Conservation (phyloP, 2,888 invertebrate genomes). For the Andrena dorsata region DNA sequence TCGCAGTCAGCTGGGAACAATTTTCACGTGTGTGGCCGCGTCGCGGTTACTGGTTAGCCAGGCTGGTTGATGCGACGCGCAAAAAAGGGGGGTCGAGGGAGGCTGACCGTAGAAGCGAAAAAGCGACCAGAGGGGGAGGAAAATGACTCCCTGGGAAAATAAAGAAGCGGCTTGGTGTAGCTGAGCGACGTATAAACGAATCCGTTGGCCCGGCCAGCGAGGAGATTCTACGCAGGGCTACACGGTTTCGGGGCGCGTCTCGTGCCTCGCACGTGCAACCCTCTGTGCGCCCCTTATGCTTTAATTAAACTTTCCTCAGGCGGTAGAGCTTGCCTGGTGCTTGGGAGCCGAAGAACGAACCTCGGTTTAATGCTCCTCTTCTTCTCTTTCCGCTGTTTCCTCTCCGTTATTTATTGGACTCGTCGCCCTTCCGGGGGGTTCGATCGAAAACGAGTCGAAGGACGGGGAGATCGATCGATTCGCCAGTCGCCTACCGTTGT, state of each 20-base stretch:
- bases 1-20: conserved; percentile 26
- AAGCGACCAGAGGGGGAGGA: conserved; percentile 2
- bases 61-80: conserved; percentile 9
- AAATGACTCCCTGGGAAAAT: conserved; percentile 28
- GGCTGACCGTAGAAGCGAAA: not conserved
- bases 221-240: not conserved
- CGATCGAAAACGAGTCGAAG: conserved; percentile 9
- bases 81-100: not conserved
- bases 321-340: not conserved
- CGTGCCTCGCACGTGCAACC: conserved; percentile 25
- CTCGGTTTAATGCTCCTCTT: conserved; percentile 25
- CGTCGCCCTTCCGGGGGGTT: not conserved
- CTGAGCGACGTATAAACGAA: conserved; percentile 42
- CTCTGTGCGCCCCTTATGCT: conserved; percentile 25
- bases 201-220: conserved; percentile 25
- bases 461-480: conserved; percentile 57
- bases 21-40: conserved; percentile 23
- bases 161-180: conserved; percentile 1
- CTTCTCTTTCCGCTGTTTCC: conserved; percentile 25
- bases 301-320: conserved; percentile 64
- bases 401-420: conserved; percentile 16
- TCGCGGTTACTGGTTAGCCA: conserved; percentile 12
- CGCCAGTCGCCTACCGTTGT: conserved; percentile 32
- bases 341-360: conserved; percentile 2
- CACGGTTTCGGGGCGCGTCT: conserved; percentile 33